Evolutionary conservation across 2,888 invertebrate species (phyloP), one percentile per base, ranked within the genome.

Genomic region (Cremastinae sp.): DNA sequence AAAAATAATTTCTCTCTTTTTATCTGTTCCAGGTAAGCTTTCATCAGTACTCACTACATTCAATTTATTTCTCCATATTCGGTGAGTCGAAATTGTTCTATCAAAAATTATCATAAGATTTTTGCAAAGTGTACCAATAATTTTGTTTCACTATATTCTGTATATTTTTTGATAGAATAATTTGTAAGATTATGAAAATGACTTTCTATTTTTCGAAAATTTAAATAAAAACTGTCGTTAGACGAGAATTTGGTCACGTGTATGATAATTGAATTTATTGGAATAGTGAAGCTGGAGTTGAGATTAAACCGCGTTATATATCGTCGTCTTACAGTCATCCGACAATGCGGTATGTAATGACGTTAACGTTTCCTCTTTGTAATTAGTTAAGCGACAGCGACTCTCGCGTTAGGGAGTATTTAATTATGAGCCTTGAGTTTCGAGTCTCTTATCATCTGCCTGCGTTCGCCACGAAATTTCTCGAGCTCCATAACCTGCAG

Each of bases 301-400:
- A 68, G 43, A 51, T 66, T 72, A 53, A 77, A 64, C 72, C 37
- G 18, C 41, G 56, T 45, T 69, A 79, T 61, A 64, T 61, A 43
- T 77, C 65, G 78, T 79, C 72, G 72, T 79, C 76, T 64, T 53
- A 78, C 58, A 78, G 78, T 81, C 79, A 81, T 79, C 75, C 73
- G 37, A 61, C 53, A 53, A 58, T 72, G 78, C 51, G 72, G 69
- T 45, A 79, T 80, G 79, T 75, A 79, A 82, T 73, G 80, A 79
- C 77, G 76, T 76, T 78, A 78, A 43, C 20, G 78, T 78, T 81
- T 80, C 81, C 79, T 80, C 64, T 51, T 55, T 78, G 83, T 82
- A 83, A 84, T 84, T 83, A 83, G 81, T 78, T 81, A 74, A 55
- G 75, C 76, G 28, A 28, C 28, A 28, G 56, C 68, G 78, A 74